Base-by-base conservation (phyloP, 2,888 invertebrate species). In the Pachymerium ferrugineum region DNA sequence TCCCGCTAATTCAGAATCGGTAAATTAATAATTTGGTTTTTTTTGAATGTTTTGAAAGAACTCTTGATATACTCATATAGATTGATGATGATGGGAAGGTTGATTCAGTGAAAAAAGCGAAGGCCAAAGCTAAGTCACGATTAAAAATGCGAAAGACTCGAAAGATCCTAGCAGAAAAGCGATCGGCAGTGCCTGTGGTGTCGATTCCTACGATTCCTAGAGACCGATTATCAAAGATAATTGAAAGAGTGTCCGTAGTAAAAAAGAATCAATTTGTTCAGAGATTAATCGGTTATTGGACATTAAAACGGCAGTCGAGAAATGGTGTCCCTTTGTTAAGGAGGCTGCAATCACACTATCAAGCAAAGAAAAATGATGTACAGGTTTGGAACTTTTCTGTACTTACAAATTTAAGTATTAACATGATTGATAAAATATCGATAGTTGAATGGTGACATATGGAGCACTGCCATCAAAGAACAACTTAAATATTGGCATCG, bases 291-390 rank as follows among this genome's bases (percentile, higher is more conserved):
- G 93, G 95, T 0, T 99, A 97, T 81, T 99, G 99, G 99, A 97
- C 95, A 3, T 84, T 98, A 54, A 99, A 99, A 83, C 85, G 99
- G 1, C 94, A 96, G 80, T 91, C 92, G 76, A 85, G 98, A 72
- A 97, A 97, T 80, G 99, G 99, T 0, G 97, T 97, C 6, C 98
- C 99, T 0, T 85, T 99, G 75, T 83, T 99, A 75, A 84, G 97
- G 67, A 85, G 97, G 5, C 84, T 95, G 30, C 94, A 94, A 80
- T 69, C 76, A 10, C 25, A 70, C 25, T 42, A 75, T 70, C 73
- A 62, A 29, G 68, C 74, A 29, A 25, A 69, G 10, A 74, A 42
- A 31, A 73, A 73, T 22, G 68, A 74, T 5, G 12, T 71, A 8
- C 42, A 38, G 35, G 42, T 71, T 19, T 8, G 22, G 6, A 38